Conservation (phyloP, 2,888 invertebrate genomes). For the Synergus gifuensis region DNA sequence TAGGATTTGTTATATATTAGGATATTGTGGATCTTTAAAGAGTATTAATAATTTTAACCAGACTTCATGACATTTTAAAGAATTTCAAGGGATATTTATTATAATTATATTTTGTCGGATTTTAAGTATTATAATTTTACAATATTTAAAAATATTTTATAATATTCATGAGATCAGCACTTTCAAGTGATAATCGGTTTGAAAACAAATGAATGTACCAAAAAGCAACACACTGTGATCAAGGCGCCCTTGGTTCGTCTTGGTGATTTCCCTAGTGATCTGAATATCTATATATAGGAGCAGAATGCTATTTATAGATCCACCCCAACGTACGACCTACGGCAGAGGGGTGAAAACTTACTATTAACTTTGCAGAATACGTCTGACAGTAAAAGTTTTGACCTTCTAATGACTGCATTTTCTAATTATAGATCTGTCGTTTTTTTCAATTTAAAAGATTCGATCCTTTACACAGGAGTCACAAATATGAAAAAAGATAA, state of each 20-base stretch:
- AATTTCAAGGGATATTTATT: too few relatives aligned
- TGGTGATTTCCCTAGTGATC: constrained; percentile 66
- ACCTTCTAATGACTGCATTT: constrained; percentile 28
- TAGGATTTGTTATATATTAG: too few relatives aligned
- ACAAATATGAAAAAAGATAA: not conserved
- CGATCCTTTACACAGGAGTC: too few relatives aligned
- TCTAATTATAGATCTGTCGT: not conserved
- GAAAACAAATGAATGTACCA: not conserved
- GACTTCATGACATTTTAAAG: too few relatives aligned
- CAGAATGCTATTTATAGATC: constrained; percentile 69
- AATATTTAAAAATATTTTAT: too few relatives aligned
- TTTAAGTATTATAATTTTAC: too few relatives aligned
- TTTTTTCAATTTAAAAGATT: too few relatives aligned
- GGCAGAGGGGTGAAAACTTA: constrained; percentile 43
- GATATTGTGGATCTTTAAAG: too few relatives aligned
- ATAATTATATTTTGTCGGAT: too few relatives aligned
- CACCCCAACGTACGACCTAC: constrained; percentile 66
- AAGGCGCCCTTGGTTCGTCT: constrained; percentile 66
- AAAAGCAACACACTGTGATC: constrained; percentile 46
- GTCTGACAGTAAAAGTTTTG: constrained; percentile 28
- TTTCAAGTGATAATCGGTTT: not conserved
- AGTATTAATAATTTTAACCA: too few relatives aligned
- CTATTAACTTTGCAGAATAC: constrained; percentile 45
- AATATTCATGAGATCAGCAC: too few relatives aligned
- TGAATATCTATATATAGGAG: constrained; percentile 69